These are phyloP conservation scores for Saccostrea echinata DNA, from an alignment of 1,140 invertebrate species.

Conservation along the genomic window DNA sequence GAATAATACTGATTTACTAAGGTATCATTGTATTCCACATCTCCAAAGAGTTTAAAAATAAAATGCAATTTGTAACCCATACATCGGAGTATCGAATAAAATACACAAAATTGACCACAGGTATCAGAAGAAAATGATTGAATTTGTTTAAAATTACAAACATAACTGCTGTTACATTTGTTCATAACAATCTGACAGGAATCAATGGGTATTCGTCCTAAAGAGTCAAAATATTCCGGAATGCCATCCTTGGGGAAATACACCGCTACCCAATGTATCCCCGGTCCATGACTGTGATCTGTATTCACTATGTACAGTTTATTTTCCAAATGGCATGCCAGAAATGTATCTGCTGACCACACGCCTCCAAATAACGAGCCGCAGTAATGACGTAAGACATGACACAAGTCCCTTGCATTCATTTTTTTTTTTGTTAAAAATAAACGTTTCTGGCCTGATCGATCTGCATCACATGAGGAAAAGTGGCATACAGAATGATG, in stretches of 20 bases:
- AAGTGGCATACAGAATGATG: neutral
- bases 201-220: neutral
- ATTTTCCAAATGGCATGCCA: neutral
- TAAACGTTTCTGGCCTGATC: neutral
- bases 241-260: neutral
- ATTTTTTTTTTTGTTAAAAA: neutral
- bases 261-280: neutral
- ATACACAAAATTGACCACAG: neutral
- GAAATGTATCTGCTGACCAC: neutral
- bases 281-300: neutral
- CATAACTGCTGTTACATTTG: neutral
- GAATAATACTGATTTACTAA: neutral
- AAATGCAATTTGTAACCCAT: neutral
- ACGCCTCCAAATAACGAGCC: neutral
- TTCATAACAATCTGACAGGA: neutral
- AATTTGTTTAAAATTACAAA: neutral
- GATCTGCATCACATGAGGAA: neutral
- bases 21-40: neutral
- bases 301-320: neutral
- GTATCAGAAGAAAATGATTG: neutral
- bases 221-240: constrained; percentile 7
- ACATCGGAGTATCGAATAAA: neutral
- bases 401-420: neutral
- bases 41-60: neutral
- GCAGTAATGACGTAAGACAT: neutral